Percentiles rank a stretch among this genome's conserved stretches.
phyloP scores from a whole-genome alignment of 2,888 invertebrate species.

The Brachycybe producta region DNA sequence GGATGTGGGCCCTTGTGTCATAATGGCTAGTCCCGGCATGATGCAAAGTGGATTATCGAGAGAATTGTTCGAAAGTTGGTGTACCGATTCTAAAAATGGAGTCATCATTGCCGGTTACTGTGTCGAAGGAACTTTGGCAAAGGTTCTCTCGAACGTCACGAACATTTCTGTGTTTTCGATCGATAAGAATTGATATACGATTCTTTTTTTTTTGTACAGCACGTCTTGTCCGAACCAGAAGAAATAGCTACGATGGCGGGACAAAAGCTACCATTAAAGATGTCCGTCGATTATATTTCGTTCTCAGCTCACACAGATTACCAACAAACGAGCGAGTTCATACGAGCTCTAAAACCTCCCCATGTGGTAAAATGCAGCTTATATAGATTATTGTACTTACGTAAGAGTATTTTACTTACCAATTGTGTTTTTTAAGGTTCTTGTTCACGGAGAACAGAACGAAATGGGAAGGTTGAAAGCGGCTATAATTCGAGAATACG shows the following conservation, averaged over 20 bases:
- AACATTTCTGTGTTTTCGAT: neutral
- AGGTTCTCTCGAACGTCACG: slow-evolving; percentile 24
- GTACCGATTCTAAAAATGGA: slow-evolving; percentile 94
- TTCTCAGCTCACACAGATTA: slow-evolving; percentile 99
- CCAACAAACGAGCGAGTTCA: slow-evolving; percentile 94
- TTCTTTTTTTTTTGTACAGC: slow-evolving; percentile 37
- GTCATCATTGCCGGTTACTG: slow-evolving; percentile 87
- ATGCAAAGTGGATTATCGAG: slow-evolving; percentile 96
- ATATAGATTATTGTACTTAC: neutral
- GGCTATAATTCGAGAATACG: slow-evolving; percentile 84
- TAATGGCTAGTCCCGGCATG: slow-evolving; percentile 99
- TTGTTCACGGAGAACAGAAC: slow-evolving; percentile 97
- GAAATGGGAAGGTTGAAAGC: slow-evolving; percentile 95
- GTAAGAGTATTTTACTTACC: no score
- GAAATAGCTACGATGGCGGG: slow-evolving; percentile 92
- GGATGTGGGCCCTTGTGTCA: slow-evolving; percentile 98
- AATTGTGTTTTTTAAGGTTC: slow-evolving; percentile 47
- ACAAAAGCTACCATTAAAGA: slow-evolving; percentile 86
- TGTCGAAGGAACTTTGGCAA: slow-evolving; percentile 44
- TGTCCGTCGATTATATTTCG: slow-evolving; percentile 98
- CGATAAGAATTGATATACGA: neutral
- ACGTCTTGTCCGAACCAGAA: slow-evolving; percentile 90
- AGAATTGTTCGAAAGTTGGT: slow-evolving; percentile 98
- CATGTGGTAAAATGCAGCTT: slow-evolving; percentile 57
- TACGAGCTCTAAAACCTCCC: slow-evolving; percentile 81